Base-by-base conservation (phyloP, 2,888 invertebrate species). In the Harpalus rubripes region DNA sequence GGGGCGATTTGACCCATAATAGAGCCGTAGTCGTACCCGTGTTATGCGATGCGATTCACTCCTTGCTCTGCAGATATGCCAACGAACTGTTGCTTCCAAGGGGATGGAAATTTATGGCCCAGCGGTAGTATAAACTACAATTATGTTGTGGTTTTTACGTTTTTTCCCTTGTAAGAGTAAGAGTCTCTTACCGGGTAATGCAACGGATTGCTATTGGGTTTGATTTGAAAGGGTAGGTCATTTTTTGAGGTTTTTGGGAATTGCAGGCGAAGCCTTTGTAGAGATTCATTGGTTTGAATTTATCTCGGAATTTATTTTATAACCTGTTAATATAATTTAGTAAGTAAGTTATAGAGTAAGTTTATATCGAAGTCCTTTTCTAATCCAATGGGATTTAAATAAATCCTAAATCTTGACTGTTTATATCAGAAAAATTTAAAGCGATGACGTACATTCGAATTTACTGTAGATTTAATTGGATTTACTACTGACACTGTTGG, bases 1-100 rank as follows among this genome's bases (percentile, higher is more conserved):
- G 78, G 84, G 84, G 76, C 84, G 78, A 78, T 84, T 58, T 61
- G 52, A 65, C 61, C 78, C 65, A 84, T 84, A 84, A 84, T 84
- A 84, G 76, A 84, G 78, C 44, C 61, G 84, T 84, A 52, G 44
- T 12, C 44, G 32, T 32, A 32, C 5, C 32, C 32, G 32, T 32
- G 32, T 5, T 56, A 84, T 39, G 59, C 72, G 82, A 59, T 52
- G 56, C 68, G 41, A 58, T 63, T 63, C 63, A 58, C 58, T 76
- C 59, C 32, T 63, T 68, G 56, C 32, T 56, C 81, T 22, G 63
- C 58, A 56, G 68, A 68, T 22, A 72, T 68, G 72, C 32, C 68
- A 41, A 18, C 44, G 74, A 76, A 74, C 83, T 83, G 83, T 83
- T 83, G 83, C 83, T 72, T 76, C 58, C 58, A 12, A 83, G 83